Percentiles rank a stretch among this genome's conserved stretches.
Evolutionary conservation across 2,113 vertebrate genomes (phyloP).

Genomic region (Megaceryle maxima): DNA sequence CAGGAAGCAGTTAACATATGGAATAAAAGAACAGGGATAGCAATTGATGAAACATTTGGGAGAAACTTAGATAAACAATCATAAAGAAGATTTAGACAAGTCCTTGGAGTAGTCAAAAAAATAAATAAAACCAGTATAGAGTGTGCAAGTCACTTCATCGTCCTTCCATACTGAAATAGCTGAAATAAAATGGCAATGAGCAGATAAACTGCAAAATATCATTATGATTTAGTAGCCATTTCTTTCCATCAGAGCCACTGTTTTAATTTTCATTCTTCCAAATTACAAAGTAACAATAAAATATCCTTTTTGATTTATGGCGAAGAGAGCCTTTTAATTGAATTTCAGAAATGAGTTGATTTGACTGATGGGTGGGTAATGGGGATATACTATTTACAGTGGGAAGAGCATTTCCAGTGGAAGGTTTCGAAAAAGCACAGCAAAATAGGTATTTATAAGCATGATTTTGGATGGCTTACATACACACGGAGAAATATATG

Average conservation of each 20-base stretch:
- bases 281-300: constrained; percentile 61
- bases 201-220: constrained; percentile 66
- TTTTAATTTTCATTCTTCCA: constrained; percentile 69
- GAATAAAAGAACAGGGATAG: constrained; percentile 54
- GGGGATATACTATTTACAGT: neutral
- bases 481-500: neutral
- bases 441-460: constrained; percentile 26
- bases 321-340: constrained; percentile 1
- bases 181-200: constrained; percentile 60
- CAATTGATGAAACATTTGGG: constrained; percentile 64
- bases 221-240: constrained; percentile 60
- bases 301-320: neutral
- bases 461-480: neutral
- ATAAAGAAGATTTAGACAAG: constrained; percentile 63
- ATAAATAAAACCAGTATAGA: constrained; percentile 37
- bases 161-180: constrained; percentile 46
- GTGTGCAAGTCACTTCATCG: constrained; percentile 31
- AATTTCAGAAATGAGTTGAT: constrained; percentile 29
- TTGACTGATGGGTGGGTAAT: constrained; percentile 34
- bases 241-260: constrained; percentile 58
- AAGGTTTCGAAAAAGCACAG: constrained; percentile 13
- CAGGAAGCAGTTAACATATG: constrained; percentile 61
- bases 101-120: constrained; percentile 53
- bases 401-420: neutral
- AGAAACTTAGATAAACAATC: constrained; percentile 62